Evolutionary conservation across 37 sponge, comb jelly and placozoan species (phyloP).

Genomic region (Chondrosia reniformis): DNA sequence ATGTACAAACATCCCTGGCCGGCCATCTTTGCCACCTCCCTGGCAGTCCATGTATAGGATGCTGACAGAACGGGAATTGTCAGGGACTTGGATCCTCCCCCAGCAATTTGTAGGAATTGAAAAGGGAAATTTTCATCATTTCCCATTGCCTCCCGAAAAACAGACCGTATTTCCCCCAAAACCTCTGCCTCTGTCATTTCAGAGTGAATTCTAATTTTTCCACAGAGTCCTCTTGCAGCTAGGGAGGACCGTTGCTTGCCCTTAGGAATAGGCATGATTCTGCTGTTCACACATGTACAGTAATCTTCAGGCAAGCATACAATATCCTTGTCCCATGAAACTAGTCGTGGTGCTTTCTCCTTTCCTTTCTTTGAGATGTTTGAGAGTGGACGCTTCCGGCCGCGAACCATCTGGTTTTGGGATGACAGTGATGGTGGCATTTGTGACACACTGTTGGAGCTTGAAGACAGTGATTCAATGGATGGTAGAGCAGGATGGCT

Average conservation of each 20-base stretch:
- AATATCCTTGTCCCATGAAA: slow-evolving; percentile 18
- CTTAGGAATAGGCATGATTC: slow-evolving; percentile 13
- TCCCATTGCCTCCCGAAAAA: slow-evolving; percentile 39
- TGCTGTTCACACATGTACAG: slow-evolving; percentile 14
- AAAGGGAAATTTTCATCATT: slow-evolving; percentile 28
- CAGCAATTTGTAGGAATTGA: slow-evolving; percentile 28
- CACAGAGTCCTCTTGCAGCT: slow-evolving; percentile 22
- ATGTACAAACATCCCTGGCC: slow-evolving; percentile 18
- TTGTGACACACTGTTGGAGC: neutral
- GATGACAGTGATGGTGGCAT: slow-evolving; percentile 18
- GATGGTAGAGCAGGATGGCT: slow-evolving; percentile 19
- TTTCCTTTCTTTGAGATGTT: slow-evolving; percentile 9
- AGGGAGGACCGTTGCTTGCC: slow-evolving; percentile 22
- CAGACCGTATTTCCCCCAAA: slow-evolving; percentile 26
- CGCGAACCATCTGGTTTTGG: slow-evolving; percentile 10
- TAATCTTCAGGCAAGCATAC: slow-evolving; percentile 23
- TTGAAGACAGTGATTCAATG: slow-evolving; percentile 6
- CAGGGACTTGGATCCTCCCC: slow-evolving; percentile 29
- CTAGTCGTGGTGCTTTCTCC: slow-evolving; percentile 13
- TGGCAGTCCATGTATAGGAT: slow-evolving; percentile 28
- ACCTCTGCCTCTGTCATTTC: slow-evolving; percentile 34
- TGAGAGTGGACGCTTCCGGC: slow-evolving; percentile 2
- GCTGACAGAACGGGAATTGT: slow-evolving; percentile 22
- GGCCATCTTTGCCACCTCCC: slow-evolving; percentile 6
- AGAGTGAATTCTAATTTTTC: slow-evolving; percentile 16